Percentiles rank a stretch among this genome's conserved stretches.
Conservation (phyloP, 1,140 invertebrate genomes). For the Tetramorium alpestre region DNA sequence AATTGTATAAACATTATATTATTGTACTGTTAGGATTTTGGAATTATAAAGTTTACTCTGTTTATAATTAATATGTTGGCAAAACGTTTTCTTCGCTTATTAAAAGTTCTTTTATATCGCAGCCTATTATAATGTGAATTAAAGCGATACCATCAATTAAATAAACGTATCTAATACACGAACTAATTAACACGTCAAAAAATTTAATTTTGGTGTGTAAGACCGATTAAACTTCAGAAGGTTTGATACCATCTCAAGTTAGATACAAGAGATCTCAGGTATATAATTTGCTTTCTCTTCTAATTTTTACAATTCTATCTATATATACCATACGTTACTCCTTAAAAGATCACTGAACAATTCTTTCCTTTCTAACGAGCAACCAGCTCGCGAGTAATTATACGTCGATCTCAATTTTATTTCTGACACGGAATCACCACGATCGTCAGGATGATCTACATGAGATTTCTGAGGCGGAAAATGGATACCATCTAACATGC, state of each 20-base stretch:
- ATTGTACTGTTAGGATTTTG: neutral
- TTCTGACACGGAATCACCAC: constrained; percentile 44
- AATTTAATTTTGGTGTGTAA: neutral
- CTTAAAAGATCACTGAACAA: neutral
- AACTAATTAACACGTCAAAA: constrained; percentile 1
- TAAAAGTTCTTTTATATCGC: neutral
- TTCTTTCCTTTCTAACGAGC: constrained; percentile 60
- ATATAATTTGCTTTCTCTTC: constrained; percentile 49
- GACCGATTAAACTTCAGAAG: neutral
- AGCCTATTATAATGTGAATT: constrained; percentile 11
- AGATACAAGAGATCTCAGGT: neutral
- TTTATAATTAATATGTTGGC: neutral
- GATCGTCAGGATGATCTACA: constrained; percentile 1
- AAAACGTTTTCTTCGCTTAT: neutral
- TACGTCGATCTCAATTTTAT: constrained; percentile 68
- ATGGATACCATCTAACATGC: neutral
- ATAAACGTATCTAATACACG: neutral
- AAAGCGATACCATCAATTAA: constrained; percentile 17
- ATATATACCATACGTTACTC: neutral
- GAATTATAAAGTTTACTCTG: neutral
- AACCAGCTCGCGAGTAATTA: constrained; percentile 66
- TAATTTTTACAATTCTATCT: constrained; percentile 18
- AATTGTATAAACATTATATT: neutral
- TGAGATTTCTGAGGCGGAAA: constrained; percentile 33
- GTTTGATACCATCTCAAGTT: constrained; percentile 23